Conservation (phyloP, 2,888 invertebrate genomes). For the Urechis unicinctus region DNA sequence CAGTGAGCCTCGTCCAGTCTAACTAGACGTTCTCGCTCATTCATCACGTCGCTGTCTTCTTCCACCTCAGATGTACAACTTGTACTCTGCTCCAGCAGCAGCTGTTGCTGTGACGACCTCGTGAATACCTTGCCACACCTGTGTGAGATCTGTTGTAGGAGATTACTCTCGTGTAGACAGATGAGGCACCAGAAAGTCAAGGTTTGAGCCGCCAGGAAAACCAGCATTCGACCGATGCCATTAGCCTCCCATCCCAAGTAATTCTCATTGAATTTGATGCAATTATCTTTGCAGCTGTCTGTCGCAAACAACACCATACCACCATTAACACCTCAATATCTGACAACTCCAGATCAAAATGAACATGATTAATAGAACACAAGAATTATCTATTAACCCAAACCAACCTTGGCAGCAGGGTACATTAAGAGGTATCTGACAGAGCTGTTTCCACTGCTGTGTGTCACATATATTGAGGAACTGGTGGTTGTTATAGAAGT, state of each 20-base stretch:
- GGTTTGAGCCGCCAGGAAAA: conserved; percentile 59
- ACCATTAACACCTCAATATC: too few species aligned
- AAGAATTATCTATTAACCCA: too few species aligned
- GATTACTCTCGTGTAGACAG: conserved; percentile 58
- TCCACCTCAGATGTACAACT: conserved; percentile 7
- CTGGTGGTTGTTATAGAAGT: conserved; percentile 51
- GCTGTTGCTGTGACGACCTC: conserved; percentile 1
- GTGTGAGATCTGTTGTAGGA: conserved; percentile 23
- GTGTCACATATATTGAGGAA: conserved; percentile 46
- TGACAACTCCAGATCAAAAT: too few species aligned
- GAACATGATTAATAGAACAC: too few species aligned
- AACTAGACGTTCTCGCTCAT: conserved; percentile 43
- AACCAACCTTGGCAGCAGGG: too few species aligned
- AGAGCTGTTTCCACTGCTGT: too few species aligned
- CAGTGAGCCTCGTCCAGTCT: conserved; percentile 19
- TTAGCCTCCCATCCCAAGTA: conserved; percentile 65
- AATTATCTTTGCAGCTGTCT: conserved; percentile 31
- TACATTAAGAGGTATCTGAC: too few species aligned
- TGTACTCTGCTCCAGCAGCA: neutral
- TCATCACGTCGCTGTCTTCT: conserved; percentile 46
- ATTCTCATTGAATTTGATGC: conserved; percentile 48
- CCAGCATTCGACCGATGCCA: conserved; percentile 65
- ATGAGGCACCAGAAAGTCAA: conserved; percentile 60
- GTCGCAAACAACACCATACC: neutral
- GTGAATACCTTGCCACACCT: conserved; percentile 4